Conservation (phyloP, 2,888 invertebrate species). For the Aphidius colemani region DNA sequence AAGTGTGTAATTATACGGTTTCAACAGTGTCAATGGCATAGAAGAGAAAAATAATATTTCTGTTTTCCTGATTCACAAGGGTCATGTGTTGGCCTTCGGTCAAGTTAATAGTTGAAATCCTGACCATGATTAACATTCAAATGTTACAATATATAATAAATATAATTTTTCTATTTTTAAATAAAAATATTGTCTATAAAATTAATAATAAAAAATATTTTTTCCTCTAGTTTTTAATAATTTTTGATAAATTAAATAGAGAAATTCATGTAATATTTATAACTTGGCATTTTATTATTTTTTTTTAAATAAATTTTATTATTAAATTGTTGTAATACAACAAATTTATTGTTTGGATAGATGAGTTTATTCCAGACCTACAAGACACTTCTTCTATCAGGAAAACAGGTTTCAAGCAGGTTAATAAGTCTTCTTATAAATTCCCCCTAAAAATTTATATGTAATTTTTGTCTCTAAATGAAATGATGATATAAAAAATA, state of each 20-base stretch:
- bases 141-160: no score
- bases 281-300: no score
- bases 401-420: conserved; percentile 41
- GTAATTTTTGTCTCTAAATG: not conserved
- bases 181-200: no score
- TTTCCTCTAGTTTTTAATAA: no score
- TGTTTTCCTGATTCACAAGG: conserved; percentile 56
- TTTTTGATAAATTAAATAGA: no score
- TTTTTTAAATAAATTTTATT: no score
- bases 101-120: conserved; percentile 21
- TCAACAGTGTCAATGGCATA: not conserved
- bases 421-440: not conserved
- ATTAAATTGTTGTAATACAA: not conserved
- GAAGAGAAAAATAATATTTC: conserved; percentile 34
- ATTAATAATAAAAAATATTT: no score
- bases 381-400: conserved; percentile 53
- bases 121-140: conserved; percentile 23
- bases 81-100: conserved; percentile 54
- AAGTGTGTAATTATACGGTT: not conserved
- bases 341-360: not conserved
- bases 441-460: not conserved
- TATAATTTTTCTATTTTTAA: no score
- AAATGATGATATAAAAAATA: conserved; percentile 42
- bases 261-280: no score
- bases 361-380: conserved; percentile 50